phyloP scores from a whole-genome alignment of 2,113 vertebrate genomes.

The Oreotrochilus melanogaster region DNA sequence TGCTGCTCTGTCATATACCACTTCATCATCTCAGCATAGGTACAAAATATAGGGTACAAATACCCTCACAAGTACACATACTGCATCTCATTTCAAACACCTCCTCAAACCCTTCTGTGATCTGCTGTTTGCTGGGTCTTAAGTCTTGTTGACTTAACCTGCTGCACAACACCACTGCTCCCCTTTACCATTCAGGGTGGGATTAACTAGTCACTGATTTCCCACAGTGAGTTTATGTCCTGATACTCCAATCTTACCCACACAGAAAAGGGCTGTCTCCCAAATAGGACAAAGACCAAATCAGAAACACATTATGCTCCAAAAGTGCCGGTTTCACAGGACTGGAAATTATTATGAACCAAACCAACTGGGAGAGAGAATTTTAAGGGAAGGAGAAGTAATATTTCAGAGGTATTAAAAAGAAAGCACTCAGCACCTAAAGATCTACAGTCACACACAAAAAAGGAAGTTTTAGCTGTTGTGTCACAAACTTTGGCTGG shows the following conservation, averaged over 20 bases:
- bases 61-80: rapidly evolving
- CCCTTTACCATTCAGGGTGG: background rate
- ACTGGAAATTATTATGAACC: background rate
- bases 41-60: background rate
- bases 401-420: background rate
- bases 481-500: background rate
- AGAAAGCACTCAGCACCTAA: background rate
- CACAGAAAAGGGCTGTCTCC: background rate
- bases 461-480: background rate
- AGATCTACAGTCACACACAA: background rate
- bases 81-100: background rate
- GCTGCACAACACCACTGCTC: background rate
- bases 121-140: background rate
- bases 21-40: background rate
- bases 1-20: background rate
- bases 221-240: background rate
- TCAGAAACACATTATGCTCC: background rate
- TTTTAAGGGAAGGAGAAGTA: background rate
- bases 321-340: background rate
- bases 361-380: background rate
- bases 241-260: background rate
- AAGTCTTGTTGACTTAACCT: background rate
- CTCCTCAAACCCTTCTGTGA: background rate
- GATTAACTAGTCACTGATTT: background rate
- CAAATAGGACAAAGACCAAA: background rate